Base-by-base conservation (phyloP, 92 coral and sea anemone species). In the Palythoa grandis region DNA sequence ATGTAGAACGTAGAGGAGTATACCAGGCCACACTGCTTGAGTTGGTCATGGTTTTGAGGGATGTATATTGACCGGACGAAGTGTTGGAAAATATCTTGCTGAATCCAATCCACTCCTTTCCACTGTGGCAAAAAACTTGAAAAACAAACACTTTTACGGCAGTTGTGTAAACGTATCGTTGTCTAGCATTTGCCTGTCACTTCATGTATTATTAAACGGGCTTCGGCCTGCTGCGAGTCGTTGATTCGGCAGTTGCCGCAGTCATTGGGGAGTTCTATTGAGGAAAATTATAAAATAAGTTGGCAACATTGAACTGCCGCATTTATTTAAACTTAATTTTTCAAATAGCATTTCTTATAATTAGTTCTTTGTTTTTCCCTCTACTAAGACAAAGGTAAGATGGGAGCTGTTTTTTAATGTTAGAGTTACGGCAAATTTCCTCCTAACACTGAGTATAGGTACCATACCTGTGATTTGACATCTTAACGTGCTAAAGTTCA, bases 1-100 rank as follows among this genome's bases (percentile, higher is more conserved):
- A 79, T 73, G 72, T 84, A 8, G 97, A 87, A 16, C 96, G 91
- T 29, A 70, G 29, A 14, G 70, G 77, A 80, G 47, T 61, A 48
- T 65, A 80, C 85, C 74, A 65, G 11, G 74, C 75, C 13, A 80
- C 22, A 4, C 54, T 63, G 48, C 61, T 80, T 65, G 84, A 61
- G 54, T 63, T 80, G n/a, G 25, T 29, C 85, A 80, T 80, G 73
- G 2, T 53, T 1, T 43, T 14, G 37, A 38, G 19, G 22, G 43
- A 48, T 22, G 15, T 13, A 13, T 24, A 24, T 20, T 35, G 9
- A 4, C 5, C 11, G 2, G 74, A 68, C 24, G 5, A 76, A 4
- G 25, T 76, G 24, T 17, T 39, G n/a, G 66, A 14, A 25, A 24
- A 52, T 39, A 15, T 9, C 19, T 43, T 38, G 14, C 43, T 79